These are phyloP conservation scores for Xiphophorus birchmanni DNA, from an alignment of 2,797 vertebrate genomes.

Conservation along the genomic window DNA sequence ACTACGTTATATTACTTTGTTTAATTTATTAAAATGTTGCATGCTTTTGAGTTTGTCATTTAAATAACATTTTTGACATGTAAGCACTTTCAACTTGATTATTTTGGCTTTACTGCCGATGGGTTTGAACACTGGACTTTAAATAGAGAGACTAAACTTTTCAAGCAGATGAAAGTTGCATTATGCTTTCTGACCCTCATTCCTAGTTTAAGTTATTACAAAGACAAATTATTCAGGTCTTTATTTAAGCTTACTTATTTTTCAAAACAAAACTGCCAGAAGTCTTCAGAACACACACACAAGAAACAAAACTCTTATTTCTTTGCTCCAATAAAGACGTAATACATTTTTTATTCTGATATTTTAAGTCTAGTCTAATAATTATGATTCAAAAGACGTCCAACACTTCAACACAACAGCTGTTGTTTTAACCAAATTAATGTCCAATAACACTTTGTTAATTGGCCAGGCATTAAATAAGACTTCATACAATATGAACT, in stretches of 20 bases:
- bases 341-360: background rate
- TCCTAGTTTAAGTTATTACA: background rate
- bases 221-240: background rate
- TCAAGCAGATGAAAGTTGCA: background rate
- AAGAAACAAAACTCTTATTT: background rate
- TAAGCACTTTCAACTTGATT: background rate
- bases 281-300: no score
- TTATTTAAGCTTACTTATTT: background rate
- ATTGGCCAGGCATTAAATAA: conserved; percentile 17
- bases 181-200: background rate
- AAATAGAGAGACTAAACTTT: no score
- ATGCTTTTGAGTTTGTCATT: background rate
- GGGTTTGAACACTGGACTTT: background rate
- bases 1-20: background rate
- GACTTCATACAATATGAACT: background rate
- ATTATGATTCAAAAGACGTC: background rate
- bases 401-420: conserved; percentile 3
- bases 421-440: conserved; percentile 6
- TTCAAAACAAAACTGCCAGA: background rate
- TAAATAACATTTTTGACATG: background rate
- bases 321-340: background rate
- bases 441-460: conserved; percentile 15
- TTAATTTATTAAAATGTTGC: background rate
- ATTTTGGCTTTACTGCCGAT: background rate
- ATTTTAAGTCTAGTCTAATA: background rate